Conservation (phyloP, 1,140 invertebrate genomes). For the Bombus sylvicola region DNA sequence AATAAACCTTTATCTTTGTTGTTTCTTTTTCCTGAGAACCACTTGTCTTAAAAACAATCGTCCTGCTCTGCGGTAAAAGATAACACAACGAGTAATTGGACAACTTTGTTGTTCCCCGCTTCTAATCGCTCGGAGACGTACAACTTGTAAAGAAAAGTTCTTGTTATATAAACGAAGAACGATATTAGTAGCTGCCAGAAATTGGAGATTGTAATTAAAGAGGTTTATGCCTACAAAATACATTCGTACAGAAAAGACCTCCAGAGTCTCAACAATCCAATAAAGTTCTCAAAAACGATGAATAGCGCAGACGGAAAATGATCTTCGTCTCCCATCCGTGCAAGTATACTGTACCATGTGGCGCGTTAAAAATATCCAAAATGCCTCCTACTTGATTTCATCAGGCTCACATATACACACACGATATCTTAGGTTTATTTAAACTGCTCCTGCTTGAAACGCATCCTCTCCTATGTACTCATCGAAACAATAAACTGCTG, state of each 20-base stretch:
- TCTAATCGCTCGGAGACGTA: not conserved
- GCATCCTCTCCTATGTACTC: too few relatives aligned
- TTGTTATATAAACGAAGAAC: not conserved
- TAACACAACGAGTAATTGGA: not conserved
- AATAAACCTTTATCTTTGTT: not conserved
- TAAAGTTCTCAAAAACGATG: not conserved
- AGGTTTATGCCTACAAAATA: too few relatives aligned
- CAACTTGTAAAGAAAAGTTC: not conserved
- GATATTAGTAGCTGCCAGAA: not conserved
- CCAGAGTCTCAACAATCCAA: not conserved
- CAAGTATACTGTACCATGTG: not conserved
- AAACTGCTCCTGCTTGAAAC: not conserved
- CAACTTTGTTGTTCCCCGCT: not conserved
- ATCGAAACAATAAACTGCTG: not conserved
- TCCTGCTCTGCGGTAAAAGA: not conserved
- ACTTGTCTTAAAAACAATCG: too few relatives aligned
- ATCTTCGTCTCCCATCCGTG: not conserved
- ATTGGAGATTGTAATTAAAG: not conserved
- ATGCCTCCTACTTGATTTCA: not conserved
- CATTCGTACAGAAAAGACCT: not conserved
- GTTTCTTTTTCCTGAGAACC: not conserved
- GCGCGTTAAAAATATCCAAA: constrained; percentile 12
- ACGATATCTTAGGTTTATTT: not conserved
- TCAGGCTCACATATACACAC: too few relatives aligned
- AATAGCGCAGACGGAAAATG: not conserved